phyloP scores from a whole-genome alignment of 1,140 invertebrate species.

The Eurosta solidaginis region DNA sequence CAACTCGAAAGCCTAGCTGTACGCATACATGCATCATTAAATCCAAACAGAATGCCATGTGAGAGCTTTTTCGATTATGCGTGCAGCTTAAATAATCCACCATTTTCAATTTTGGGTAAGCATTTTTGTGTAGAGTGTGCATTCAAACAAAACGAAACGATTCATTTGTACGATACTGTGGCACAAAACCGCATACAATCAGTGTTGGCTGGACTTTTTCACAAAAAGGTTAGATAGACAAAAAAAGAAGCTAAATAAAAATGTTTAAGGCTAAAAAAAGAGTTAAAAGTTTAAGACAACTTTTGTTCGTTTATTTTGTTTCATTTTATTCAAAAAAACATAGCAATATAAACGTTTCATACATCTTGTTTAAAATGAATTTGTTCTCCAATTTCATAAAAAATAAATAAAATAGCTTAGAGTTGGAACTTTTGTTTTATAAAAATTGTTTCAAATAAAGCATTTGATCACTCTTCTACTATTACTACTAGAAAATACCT shows the following conservation, averaged over 20 bases:
- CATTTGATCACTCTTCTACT: too few species aligned
- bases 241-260: background rate
- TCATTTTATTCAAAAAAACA: background rate
- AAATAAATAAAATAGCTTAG: too few species aligned
- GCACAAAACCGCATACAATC: background rate
- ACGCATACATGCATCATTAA: slow-evolving; percentile 46
- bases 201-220: background rate
- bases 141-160: too few species aligned
- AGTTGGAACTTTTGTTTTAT: too few species aligned
- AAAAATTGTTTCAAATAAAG: too few species aligned
- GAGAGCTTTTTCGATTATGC: slow-evolving; percentile 54
- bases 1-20: slow-evolving; percentile 44
- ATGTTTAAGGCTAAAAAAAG: too few species aligned
- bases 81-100: slow-evolving; percentile 49
- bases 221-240: background rate
- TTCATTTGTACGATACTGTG: too few species aligned
- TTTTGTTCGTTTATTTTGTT: background rate
- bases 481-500: too few species aligned
- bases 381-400: too few species aligned
- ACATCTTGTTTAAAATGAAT: too few species aligned
- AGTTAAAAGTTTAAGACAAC: too few species aligned
- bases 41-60: slow-evolving; percentile 48
- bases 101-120: slow-evolving; percentile 53
- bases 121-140: background rate
- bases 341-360: background rate